Evolutionary conservation across 2,888 invertebrate genomes (phyloP).

Genomic region (Tribolium freemani): DNA sequence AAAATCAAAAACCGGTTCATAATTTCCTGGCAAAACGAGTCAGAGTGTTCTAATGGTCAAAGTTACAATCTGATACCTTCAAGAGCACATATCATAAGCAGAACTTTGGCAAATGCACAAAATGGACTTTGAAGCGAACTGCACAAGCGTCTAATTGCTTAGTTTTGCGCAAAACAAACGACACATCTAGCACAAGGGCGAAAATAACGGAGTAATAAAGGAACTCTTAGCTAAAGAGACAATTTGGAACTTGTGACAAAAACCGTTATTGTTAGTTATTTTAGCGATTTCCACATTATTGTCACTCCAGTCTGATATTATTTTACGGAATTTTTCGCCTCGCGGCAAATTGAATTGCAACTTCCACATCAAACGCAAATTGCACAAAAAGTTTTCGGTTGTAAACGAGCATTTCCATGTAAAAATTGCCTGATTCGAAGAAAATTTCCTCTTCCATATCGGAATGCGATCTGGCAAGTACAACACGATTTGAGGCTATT

Average conservation of each 20-base stretch:
- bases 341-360: conserved; percentile 6
- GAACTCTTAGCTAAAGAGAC: not conserved
- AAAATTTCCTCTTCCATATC: conserved; percentile 21
- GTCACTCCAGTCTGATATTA: not conserved
- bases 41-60: not conserved
- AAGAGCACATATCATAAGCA: not conserved
- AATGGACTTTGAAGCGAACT: not conserved
- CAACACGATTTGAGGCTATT: too few species aligned
- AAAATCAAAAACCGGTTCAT: too few species aligned
- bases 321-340: too few species aligned
- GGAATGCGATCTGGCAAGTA: too few species aligned
- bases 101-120: not conserved
- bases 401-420: not conserved
- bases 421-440: conserved; percentile 7
- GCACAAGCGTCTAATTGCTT: not conserved
- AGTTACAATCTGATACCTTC: not conserved
- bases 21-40: not conserved
- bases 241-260: not conserved
- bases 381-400: conserved; percentile 26
- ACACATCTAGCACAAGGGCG: not conserved
- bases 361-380: conserved; percentile 10
- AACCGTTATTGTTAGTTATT: not conserved
- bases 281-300: not conserved
- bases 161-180: not conserved
- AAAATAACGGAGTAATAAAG: not conserved